Base-by-base conservation (phyloP, 2,113 vertebrate species). In the Podarcis raffonei region DNA sequence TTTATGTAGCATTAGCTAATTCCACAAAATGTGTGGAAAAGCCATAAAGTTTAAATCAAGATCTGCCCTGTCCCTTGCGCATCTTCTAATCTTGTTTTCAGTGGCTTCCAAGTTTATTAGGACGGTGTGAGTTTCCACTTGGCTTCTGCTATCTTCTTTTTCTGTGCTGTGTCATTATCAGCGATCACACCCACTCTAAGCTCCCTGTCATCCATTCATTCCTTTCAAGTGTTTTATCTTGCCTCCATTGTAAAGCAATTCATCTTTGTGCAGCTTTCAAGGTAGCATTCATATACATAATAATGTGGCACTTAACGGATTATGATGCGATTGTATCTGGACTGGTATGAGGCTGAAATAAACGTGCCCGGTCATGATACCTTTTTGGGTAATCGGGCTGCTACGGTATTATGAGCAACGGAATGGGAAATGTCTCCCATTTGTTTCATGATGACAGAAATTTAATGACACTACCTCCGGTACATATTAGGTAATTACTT, bases 201-300 rank as follows among this genome's bases (percentile, higher is more conserved):
- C 42, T 83, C 59, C 18, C 74, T 79, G n/a, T 65, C 22, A 65
- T 27, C 48, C 81, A 80, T 82, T 87, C 81, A 72, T 53, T 87
- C 81, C 74, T 87, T 84, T 79, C 74, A 65, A 74, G 81, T 59
- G 81, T 35, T 87, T 87, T 83, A 90, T 90, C 89, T 78, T 79
- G 11, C 42, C 23, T 84, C 75, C n/a, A 48, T 27, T 72, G 85
- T 79, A 90, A 87, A 87, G 66, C 85, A 90, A 80, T 84, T 84
- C 57, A 87, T 90, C 66, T 87, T 62, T 18, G n/a, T 32, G 23
- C 66, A 79, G 27, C 57, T 87, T 84, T 32, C 57, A 84, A 72
- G 81, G 53, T 48, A 87, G 85, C 74, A 87, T 79, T 80, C 78
- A 59, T 87, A 79, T 66, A 84, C 85, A 90, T 84, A 90, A 90